Conservation (phyloP, 2,113 vertebrate species). For the Scophthalmus maximus region DNA sequence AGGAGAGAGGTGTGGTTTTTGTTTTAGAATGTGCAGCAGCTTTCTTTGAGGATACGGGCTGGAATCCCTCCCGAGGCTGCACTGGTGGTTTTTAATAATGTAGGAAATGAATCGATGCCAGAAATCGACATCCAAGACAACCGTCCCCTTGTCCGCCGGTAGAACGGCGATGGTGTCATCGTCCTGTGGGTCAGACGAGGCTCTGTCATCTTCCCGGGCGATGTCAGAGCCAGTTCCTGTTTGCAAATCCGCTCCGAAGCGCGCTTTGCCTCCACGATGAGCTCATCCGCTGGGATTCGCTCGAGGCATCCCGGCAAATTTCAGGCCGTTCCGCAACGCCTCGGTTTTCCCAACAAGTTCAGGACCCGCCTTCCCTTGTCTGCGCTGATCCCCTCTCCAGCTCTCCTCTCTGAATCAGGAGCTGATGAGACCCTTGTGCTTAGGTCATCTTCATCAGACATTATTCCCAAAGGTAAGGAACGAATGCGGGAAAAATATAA, state of each 20-base stretch:
- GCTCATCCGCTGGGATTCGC: background rate
- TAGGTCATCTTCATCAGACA: background rate
- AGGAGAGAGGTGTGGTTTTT: background rate
- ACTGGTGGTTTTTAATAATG: background rate
- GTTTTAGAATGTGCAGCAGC: background rate
- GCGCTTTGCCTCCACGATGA: too few species aligned
- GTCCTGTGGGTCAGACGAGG: background rate
- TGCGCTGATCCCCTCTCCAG: background rate
- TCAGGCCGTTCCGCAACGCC: background rate
- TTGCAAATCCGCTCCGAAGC: background rate
- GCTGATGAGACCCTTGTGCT: too few species aligned
- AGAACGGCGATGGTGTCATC: too few species aligned
- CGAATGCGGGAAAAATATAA: background rate
- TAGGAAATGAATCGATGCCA: background rate
- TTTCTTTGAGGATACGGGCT: too few species aligned
- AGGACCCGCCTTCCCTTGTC: background rate
- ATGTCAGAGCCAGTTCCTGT: too few species aligned
- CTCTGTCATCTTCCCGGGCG: too few species aligned
- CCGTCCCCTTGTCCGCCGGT: too few species aligned
- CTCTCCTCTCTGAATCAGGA: background rate
- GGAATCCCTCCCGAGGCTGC: too few species aligned
- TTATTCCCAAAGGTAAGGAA: too few species aligned
- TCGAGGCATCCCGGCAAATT: background rate
- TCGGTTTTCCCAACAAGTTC: background rate
- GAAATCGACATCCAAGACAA: background rate